Conservation (phyloP, 1,140 invertebrate genomes). For the Caenorhabditis briggsae region DNA sequence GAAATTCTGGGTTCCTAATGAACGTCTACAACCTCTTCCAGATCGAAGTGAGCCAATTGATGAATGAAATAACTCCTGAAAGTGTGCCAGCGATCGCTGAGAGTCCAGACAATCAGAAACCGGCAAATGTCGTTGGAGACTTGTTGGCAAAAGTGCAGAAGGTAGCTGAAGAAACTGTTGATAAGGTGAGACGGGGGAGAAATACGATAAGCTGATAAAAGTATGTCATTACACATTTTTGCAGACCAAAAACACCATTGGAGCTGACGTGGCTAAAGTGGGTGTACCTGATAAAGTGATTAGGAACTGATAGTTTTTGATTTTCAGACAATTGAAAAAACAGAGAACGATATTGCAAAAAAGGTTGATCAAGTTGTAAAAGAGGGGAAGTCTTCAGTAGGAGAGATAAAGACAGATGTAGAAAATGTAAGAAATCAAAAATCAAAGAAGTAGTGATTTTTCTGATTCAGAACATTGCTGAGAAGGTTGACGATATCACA, state of each 20-base stretch:
- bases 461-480: slow-evolving; percentile 42
- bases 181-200: neutral
- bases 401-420: neutral
- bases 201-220: neutral
- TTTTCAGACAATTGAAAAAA: slow-evolving; percentile 15
- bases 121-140: slow-evolving; percentile 8
- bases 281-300: slow-evolving; percentile 39
- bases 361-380: slow-evolving; percentile 13
- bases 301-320: slow-evolving; percentile 13
- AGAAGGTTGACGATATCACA: slow-evolving; percentile 30
- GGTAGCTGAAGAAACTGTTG: slow-evolving; percentile 22
- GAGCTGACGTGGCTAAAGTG: slow-evolving; percentile 34
- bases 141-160: slow-evolving; percentile 51
- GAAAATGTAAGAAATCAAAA: slow-evolving; percentile 10
- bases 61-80: slow-evolving; percentile 47
- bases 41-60: slow-evolving; percentile 42
- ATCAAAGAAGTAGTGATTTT: neutral
- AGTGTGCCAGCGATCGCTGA: slow-evolving; percentile 14
- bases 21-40: neutral
- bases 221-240: neutral
- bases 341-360: neutral
- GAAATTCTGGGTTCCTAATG: no score
- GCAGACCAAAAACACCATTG: slow-evolving; percentile 10
- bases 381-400: neutral
- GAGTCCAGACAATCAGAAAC: slow-evolving; percentile 33